Base-by-base conservation (phyloP, 2,797 vertebrate species). In the Cossypha heuglini region DNA sequence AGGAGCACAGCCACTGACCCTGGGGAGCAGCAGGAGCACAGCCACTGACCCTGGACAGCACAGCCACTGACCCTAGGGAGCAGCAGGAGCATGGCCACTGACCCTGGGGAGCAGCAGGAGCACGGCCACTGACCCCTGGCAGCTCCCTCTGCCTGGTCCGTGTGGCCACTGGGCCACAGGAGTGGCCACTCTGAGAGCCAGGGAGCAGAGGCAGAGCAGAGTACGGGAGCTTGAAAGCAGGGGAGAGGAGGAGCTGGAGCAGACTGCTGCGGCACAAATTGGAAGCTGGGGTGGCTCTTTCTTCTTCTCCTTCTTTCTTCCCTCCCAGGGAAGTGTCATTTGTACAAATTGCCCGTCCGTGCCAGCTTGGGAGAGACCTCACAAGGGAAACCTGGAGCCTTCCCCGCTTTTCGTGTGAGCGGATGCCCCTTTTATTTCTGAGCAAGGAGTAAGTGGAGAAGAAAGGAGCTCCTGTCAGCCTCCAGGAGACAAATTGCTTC, bases 401-500 rank as follows among this genome's bases (percentile, higher is more conserved):
- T 95, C 89, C 93, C 75, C 3, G 87, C 93, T 94, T 96, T 96
- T 96, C 96, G 92, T 96, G 94, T 91, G 92, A 88, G 93, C 59
- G 55, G 91, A 90, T 87, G 86, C 87, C 89, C 93, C 94, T 97
- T 96, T 96, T 67, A 96, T 88, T 96, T 87, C 95, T 31, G 85
- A 87, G 94, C 69, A 38, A 95, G 96, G 91, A 91, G 92, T 77
- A 94, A 94, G 93, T 88, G 80, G 46, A 88, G 92, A 95, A 95
- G 92, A 95, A 96, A 96, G 92, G 52, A 93, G 89, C 62, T 95
- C 72, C 90, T 75, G 92, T 62, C 93, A 96, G 94, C 74, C 91
- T 93, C 86, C 10, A 13, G 42, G 64, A 96, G 96, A 96, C 96
- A 96, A 95, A 96, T 97, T 96, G 96, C 94, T 95, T 96, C 96